These are phyloP conservation scores for Silurus asotus DNA, from an alignment of 2,113 vertebrate species.

Conservation along the genomic window DNA sequence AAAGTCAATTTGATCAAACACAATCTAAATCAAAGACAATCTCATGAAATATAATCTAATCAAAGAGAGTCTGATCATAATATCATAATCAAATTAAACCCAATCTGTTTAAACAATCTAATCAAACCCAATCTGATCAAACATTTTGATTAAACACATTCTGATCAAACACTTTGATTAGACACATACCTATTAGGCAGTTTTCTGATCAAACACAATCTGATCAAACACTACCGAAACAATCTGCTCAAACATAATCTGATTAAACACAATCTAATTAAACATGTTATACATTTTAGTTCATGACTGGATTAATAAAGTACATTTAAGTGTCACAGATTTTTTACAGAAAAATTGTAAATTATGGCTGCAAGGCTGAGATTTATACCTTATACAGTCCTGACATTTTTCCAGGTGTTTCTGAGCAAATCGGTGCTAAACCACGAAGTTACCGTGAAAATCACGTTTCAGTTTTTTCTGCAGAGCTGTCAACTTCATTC, in stretches of 20 bases:
- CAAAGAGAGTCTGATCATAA: no score
- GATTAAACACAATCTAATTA: no score
- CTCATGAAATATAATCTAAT: no score
- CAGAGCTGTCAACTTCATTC: slow-evolving; percentile 32
- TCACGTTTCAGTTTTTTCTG: neutral
- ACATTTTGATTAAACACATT: neutral
- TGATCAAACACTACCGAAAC: neutral
- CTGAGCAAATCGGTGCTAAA: neutral
- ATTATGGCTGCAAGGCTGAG: neutral
- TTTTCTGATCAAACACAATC: neutral
- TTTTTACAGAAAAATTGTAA: neutral
- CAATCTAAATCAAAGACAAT: no score
- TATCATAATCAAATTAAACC: no score
- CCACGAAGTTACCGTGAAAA: neutral
- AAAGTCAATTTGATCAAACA: no score
- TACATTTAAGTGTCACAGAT: neutral
- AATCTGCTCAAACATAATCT: no score
- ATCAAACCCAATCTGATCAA: neutral
- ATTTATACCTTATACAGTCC: neutral
- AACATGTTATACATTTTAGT: neutral
- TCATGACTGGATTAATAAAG: neutral
- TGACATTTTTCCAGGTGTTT: neutral
- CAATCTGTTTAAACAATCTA: no score
- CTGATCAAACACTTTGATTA: neutral
- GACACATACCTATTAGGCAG: neutral